Evolutionary conservation across 2,888 invertebrate genomes (phyloP).

Genomic region (Apotomis turbidana): DNA sequence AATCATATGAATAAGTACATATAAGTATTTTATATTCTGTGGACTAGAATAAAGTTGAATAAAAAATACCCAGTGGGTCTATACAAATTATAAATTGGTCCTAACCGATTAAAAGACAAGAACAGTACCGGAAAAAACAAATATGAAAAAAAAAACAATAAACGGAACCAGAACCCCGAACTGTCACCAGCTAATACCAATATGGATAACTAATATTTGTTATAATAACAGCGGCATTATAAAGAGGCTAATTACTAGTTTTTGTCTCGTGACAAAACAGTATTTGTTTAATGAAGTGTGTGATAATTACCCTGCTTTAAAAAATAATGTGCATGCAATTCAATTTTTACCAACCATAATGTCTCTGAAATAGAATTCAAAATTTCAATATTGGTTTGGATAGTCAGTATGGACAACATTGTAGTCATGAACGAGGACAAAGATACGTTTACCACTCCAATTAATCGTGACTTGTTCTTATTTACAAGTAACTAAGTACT

Average conservation of each 20-base stretch:
- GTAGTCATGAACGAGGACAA: slow-evolving; percentile 6
- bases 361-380: background rate
- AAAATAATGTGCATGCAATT: slow-evolving; percentile 11
- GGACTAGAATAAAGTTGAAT: too few relatives aligned
- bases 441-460: background rate
- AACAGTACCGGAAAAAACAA: background rate
- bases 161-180: slow-evolving; percentile 45
- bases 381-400: background rate
- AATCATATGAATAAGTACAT: too few relatives aligned
- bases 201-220: slow-evolving; percentile 60
- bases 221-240: slow-evolving; percentile 51
- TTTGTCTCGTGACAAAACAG: slow-evolving; percentile 60
- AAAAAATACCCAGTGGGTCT: background rate
- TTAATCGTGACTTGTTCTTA: background rate
- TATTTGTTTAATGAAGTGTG: slow-evolving; percentile 62
- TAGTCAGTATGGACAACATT: slow-evolving; percentile 6
- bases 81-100: background rate
- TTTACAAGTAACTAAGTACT: background rate
- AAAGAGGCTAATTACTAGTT: slow-evolving; percentile 53
- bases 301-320: slow-evolving; percentile 44
- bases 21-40: too few relatives aligned
- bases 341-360: background rate
- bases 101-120: background rate
- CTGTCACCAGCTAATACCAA: slow-evolving; percentile 49
- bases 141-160: slow-evolving; percentile 20